These are phyloP conservation scores for Zhengitettix transpicula DNA, from an alignment of 2,888 invertebrate genomes.

Conservation along the genomic window DNA sequence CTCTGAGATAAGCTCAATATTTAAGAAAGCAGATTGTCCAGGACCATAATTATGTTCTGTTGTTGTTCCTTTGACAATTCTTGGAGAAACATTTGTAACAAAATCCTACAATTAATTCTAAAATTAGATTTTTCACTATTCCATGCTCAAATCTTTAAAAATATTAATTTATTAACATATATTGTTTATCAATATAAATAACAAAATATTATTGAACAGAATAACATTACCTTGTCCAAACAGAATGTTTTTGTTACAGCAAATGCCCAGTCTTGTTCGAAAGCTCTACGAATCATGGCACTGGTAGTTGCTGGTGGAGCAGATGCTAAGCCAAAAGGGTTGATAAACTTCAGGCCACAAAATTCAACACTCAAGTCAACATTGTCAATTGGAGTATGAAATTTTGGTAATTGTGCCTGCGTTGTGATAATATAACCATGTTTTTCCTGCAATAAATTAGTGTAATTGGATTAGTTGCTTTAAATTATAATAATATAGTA, in stretches of 20 bases:
- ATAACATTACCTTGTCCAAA: slow-evolving; percentile 61
- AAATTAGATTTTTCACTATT: background rate
- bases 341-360: slow-evolving; percentile 85
- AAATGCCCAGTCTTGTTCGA: slow-evolving; percentile 94
- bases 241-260: slow-evolving; percentile 95
- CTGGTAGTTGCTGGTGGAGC: slow-evolving; percentile 91
- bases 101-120: slow-evolving; percentile 47
- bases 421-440: slow-evolving; percentile 39
- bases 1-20: slow-evolving; percentile 96
- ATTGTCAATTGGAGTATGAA: slow-evolving; percentile 80
- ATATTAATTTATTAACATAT: background rate
- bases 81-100: slow-evolving; percentile 92
- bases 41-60: slow-evolving; percentile 86
- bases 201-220: background rate
- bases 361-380: slow-evolving; percentile 88
- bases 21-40: slow-evolving; percentile 90
- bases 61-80: slow-evolving; percentile 87
- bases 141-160: background rate
- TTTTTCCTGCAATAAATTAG: slow-evolving; percentile 24
- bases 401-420: slow-evolving; percentile 68
- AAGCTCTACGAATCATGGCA: slow-evolving; percentile 88
- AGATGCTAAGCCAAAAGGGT: slow-evolving; percentile 93
- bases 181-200: background rate
- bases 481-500: no score
- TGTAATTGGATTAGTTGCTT: no score